Base-by-base conservation (phyloP, 2,888 invertebrate species). In the Papilio demoleus region DNA sequence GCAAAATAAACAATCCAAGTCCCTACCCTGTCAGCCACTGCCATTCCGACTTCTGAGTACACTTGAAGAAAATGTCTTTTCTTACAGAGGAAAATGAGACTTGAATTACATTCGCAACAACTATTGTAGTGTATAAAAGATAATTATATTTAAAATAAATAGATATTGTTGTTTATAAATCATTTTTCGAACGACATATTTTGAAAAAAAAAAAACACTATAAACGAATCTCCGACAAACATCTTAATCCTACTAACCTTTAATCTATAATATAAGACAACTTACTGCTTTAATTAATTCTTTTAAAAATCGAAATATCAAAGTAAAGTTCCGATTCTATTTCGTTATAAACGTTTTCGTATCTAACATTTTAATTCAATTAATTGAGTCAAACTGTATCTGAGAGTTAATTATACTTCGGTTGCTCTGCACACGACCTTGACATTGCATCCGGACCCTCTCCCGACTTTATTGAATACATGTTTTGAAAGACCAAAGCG, bases 51-150 rank as follows among this genome's bases (percentile, higher is more conserved):
- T 17, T n/a, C 24, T 11, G 24, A 42, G 27, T 3, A 62, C 62
- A 31, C 67, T 67, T 42, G 34, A 67, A 34, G 12, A 5, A 53
- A 67, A 62, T 62, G 34, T 53, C 31, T 45, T 61, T 31, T 61
- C 24, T 8, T 66, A 59, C 42, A 70, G 27, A 71, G 69, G 66
- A 74, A 71, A 74, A 65, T 67, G 70, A 68, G 71, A 61, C 72
- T 70, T 63, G 70, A 63, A 67, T 71, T 36, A 61, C 38, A 24
- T n/a, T n/a, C 40, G 1, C 9, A 61, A 42, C n/a, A 17, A 45
- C 45, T 45, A 22, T 47, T 47, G 12, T 22, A 47, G 3, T 45
- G 0, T 19, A 42, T 5, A 17, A 45, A 19, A 9, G 8, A 9
- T 17, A 45, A 19, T 0, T 1, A 2, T 45, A n/a, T n/a, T 45